Conservation (phyloP, 2,888 invertebrate species). For the Psylliodes chrysocephalus region DNA sequence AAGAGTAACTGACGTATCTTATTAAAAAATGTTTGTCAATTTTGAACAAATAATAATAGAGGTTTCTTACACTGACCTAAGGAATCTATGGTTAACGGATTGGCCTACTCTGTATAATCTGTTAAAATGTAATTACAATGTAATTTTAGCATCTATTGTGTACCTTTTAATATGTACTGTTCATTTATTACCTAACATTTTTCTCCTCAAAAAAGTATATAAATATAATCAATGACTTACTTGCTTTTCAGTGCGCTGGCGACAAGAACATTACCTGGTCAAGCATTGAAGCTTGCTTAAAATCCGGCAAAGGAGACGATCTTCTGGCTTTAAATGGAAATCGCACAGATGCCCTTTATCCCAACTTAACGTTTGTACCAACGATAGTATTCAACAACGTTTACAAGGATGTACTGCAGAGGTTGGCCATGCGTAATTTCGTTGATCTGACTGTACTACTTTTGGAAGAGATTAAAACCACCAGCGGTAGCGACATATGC, state of each 20-base stretch:
- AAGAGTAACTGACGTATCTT: no score
- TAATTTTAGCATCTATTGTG: no score
- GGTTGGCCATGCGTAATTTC: conserved; percentile 47
- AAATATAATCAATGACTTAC: no score
- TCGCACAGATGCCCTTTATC: conserved; percentile 55
- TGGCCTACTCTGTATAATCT: no score
- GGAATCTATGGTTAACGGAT: no score
- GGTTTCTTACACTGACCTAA: no score
- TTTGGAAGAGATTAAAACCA: conserved; percentile 29
- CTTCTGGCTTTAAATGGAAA: conserved; percentile 61
- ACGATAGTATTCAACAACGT: conserved; percentile 62
- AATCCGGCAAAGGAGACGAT: conserved; percentile 54
- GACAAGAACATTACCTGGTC: conserved; percentile 49
- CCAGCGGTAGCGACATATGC: background rate
- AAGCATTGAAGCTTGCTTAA: conserved; percentile 54
- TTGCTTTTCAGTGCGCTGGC: conserved; percentile 60
- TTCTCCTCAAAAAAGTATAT: no score
- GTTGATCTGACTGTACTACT: conserved; percentile 43
- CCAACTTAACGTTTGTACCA: conserved; percentile 61
- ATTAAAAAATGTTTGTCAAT: no score
- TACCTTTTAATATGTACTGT: no score
- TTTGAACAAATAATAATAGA: no score
- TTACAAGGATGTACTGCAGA: conserved; percentile 44
- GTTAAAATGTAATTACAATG: no score
- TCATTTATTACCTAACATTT: no score